phyloP scores from a whole-genome alignment of 2,888 invertebrate species.

The Tachina fera region DNA sequence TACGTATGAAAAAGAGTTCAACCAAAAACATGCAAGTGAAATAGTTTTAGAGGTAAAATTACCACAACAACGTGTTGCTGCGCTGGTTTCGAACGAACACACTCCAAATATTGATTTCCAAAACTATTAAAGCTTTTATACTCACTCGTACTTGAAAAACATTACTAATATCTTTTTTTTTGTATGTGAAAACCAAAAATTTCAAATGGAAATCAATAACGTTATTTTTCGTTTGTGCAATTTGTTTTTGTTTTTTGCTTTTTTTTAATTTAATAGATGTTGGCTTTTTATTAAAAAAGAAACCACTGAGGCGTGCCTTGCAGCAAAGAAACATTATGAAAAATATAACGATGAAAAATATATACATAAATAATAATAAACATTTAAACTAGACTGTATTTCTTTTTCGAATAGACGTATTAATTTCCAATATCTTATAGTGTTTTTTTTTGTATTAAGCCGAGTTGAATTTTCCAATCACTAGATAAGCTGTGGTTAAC shows the following conservation, averaged over 20 bases:
- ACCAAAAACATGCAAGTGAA: slow-evolving; percentile 20
- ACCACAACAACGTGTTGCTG: slow-evolving; percentile 2
- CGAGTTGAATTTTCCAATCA: slow-evolving; percentile 17
- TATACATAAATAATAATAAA: slow-evolving; percentile 13
- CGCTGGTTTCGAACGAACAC: slow-evolving; percentile 14
- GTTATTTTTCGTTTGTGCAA: neutral
- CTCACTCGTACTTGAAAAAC: neutral
- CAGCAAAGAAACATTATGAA: slow-evolving; percentile 6
- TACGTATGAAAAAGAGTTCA: slow-evolving; percentile 16
- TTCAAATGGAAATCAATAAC: slow-evolving; percentile 31
- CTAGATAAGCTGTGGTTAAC: slow-evolving; percentile 10
- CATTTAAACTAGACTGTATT: slow-evolving; percentile 37
- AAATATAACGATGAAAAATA: neutral
- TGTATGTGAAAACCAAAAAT: neutral
- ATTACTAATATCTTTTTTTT: neutral
- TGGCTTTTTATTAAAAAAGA: slow-evolving; percentile 14
- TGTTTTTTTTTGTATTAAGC: slow-evolving; percentile 4
- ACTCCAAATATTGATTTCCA: slow-evolving; percentile 46
- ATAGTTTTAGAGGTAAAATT: slow-evolving; percentile 49
- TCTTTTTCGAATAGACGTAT: slow-evolving; percentile 52
- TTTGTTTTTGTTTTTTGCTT: slow-evolving; percentile 10
- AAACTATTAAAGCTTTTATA: slow-evolving; percentile 4
- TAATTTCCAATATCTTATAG: slow-evolving; percentile 51
- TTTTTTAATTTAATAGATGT: neutral
- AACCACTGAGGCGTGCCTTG: slow-evolving; percentile 53